These are phyloP conservation scores for Hyposoter didymator DNA, from an alignment of 2,888 invertebrate species.

Conservation along the genomic window DNA sequence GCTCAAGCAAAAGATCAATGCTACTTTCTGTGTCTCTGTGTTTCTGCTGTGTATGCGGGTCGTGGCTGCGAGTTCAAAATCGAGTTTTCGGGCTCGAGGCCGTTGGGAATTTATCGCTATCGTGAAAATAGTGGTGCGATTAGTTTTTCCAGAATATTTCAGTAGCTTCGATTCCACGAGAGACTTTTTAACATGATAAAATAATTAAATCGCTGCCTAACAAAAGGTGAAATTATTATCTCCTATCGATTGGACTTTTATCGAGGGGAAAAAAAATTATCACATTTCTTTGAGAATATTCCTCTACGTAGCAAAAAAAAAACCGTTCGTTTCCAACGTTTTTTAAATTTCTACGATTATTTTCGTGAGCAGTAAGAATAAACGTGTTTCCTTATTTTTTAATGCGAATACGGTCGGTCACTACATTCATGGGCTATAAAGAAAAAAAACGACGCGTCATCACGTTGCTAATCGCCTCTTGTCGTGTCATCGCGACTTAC, in stretches of 20 bases:
- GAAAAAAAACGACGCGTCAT: constrained; percentile 3
- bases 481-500: constrained; percentile 1
- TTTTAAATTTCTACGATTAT: neutral
- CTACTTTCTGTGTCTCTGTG: too few species aligned
- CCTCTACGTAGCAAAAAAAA: neutral
- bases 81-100: too few species aligned
- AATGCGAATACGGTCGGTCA: neutral
- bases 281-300: neutral
- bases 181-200: too few species aligned
- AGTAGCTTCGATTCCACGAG: too few species aligned
- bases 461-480: neutral
- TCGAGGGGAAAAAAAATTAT: neutral
- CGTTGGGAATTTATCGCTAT: neutral
- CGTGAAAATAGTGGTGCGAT: too few species aligned
- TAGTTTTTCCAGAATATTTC: too few species aligned
- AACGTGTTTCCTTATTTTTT: neutral
- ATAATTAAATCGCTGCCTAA: too few species aligned
- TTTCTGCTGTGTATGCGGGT: too few species aligned
- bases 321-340: neutral
- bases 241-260: neutral
- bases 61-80: too few species aligned
- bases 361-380: neutral
- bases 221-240: too few species aligned
- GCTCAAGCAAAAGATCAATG: too few species aligned
- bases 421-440: neutral